phyloP scores from a whole-genome alignment of 2,888 invertebrate species.

The Odontocolon sp. region DNA sequence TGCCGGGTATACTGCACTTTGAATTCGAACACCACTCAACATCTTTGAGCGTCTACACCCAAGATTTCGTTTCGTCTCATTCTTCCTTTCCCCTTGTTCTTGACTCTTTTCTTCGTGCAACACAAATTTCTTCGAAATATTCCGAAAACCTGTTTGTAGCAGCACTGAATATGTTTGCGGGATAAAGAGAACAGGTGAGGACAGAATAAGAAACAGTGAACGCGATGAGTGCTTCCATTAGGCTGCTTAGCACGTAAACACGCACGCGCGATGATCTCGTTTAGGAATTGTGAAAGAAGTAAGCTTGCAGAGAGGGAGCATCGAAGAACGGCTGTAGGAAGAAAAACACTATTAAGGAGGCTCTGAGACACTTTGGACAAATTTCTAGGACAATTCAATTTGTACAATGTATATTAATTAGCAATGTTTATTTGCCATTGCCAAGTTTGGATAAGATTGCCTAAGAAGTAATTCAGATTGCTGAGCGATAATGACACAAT shows the following conservation, averaged over 20 bases:
- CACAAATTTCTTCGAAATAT: slow-evolving; percentile 52
- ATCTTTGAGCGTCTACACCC: slow-evolving; percentile 19
- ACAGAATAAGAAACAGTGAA: slow-evolving; percentile 15
- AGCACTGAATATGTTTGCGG: background rate
- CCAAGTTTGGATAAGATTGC: no score
- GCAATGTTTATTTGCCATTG: no score
- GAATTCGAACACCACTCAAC: slow-evolving; percentile 23
- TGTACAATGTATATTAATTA: no score
- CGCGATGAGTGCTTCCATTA: slow-evolving; percentile 69
- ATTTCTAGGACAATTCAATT: no score
- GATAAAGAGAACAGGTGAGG: slow-evolving; percentile 3
- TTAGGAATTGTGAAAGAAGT: slow-evolving; percentile 62
- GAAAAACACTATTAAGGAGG: slow-evolving; percentile 43
- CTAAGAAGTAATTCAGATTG: no score
- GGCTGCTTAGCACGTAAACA: slow-evolving; percentile 77
- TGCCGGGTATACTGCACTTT: slow-evolving; percentile 44
- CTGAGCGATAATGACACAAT: no score
- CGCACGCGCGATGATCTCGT: slow-evolving; percentile 72
- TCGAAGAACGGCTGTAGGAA: background rate
- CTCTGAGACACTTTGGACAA: no score
- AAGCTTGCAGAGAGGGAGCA: slow-evolving; percentile 3
- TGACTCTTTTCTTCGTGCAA: slow-evolving; percentile 28
- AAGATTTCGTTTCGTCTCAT: slow-evolving; percentile 30
- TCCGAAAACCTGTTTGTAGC: slow-evolving; percentile 58
- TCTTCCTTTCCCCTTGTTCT: background rate